Conservation (phyloP, 2,888 invertebrate species). For the Tetranychus truncatus region DNA sequence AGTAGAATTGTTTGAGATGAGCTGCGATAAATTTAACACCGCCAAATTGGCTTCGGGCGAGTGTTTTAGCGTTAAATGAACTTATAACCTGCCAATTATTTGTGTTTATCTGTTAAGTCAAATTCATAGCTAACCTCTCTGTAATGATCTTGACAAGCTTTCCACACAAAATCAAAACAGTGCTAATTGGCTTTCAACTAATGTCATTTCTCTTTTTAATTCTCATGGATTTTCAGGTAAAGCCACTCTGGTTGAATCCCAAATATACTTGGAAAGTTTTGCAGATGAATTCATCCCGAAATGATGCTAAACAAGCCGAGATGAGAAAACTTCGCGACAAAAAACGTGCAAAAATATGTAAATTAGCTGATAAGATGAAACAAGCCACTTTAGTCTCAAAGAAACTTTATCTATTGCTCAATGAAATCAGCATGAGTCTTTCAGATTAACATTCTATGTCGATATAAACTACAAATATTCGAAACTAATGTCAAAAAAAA, state of each 20-base stretch:
- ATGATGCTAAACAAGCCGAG: not conserved
- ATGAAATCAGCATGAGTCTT: not conserved
- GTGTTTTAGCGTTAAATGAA: too few species aligned
- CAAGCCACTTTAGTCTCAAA: not conserved
- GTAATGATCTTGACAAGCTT: too few species aligned
- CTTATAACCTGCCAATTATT: too few species aligned
- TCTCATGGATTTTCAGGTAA: not conserved
- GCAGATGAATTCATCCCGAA: not conserved
- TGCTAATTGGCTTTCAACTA: not conserved
- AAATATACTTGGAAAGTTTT: conserved; percentile 1
- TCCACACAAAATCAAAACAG: too few species aligned
- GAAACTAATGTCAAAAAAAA: too few species aligned
- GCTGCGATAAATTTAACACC: too few species aligned
- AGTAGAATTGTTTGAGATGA: too few species aligned
- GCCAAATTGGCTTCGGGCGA: too few species aligned
- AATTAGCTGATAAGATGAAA: not conserved
- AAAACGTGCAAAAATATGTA: not conserved
- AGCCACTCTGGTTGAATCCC: not conserved
- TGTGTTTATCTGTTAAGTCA: too few species aligned
- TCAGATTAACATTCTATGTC: too few species aligned
- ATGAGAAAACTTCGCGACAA: not conserved
- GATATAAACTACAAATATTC: too few species aligned
- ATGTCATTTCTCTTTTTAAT: not conserved
- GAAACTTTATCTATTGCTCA: not conserved
- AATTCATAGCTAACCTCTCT: too few species aligned